Evolutionary conservation across 2,797 vertebrate species (phyloP).

Genomic region (Dallia pectoralis): DNA sequence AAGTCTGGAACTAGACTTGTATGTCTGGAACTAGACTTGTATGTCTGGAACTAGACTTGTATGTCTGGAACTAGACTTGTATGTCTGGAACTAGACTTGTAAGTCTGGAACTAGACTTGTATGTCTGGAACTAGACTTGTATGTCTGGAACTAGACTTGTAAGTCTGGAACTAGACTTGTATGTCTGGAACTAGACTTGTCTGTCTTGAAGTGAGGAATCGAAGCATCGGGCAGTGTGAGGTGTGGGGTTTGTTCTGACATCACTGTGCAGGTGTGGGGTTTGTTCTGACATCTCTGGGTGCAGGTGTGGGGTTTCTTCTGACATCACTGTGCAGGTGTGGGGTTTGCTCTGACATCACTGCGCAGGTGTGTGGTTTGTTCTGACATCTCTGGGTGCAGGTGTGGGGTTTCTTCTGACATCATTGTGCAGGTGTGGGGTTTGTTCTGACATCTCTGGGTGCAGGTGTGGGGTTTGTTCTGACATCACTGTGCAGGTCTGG

Average conservation of each 20-base stretch:
- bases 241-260: conserved; percentile 33
- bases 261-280: too few relatives aligned
- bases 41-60: conserved; percentile 5
- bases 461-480: too few relatives aligned
- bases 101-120: conserved; percentile 10
- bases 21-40: conserved; percentile 11
- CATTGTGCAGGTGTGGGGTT: too few relatives aligned
- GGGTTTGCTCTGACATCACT: too few relatives aligned
- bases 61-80: conserved; percentile 11
- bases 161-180: conserved; percentile 5
- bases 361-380: too few relatives aligned
- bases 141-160: conserved; percentile 11
- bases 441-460: too few relatives aligned
- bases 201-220: conserved; percentile 4
- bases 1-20: conserved; percentile 5
- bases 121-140: conserved; percentile 5
- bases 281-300: too few relatives aligned
- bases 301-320: too few relatives aligned
- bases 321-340: too few relatives aligned
- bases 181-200: conserved; percentile 10
- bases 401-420: too few relatives aligned
- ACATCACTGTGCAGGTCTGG: too few relatives aligned
- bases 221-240: conserved; percentile 21
- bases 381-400: too few relatives aligned
- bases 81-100: conserved; percentile 5